phyloP scores from a whole-genome alignment of 2,888 invertebrate genomes.

The Agrochola macilenta region DNA sequence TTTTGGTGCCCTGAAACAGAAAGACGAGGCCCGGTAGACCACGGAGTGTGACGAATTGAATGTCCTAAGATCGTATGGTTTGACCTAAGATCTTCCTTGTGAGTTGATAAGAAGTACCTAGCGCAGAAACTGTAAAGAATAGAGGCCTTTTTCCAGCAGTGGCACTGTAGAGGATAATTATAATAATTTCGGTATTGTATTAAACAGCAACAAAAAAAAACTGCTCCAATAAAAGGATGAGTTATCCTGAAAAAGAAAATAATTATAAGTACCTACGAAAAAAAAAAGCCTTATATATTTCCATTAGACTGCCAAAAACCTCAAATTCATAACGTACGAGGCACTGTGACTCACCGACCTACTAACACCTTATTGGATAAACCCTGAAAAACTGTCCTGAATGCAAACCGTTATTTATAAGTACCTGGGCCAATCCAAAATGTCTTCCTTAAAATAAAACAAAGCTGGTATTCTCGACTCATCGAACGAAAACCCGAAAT shows the following conservation, averaged over 20 bases:
- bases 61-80: too few relatives aligned
- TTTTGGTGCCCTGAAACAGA: too few relatives aligned
- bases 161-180: too few relatives aligned
- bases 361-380: neutral
- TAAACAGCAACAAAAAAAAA: neutral
- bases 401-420: neutral
- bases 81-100: neutral
- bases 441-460: neutral
- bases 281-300: neutral
- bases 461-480: neutral
- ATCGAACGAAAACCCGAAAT: slow-evolving; percentile 8
- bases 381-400: neutral
- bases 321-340: neutral
- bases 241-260: neutral
- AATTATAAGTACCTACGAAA: too few relatives aligned
- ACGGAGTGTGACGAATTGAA: too few relatives aligned
- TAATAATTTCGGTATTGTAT: neutral
- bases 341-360: neutral
- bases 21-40: neutral
- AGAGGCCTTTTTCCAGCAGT: neutral
- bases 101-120: too few relatives aligned
- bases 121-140: neutral
- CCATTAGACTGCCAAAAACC: neutral
- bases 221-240: neutral
- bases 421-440: neutral